Base-by-base conservation (phyloP, 2,888 invertebrate species). In the Vandiemenella viatica region DNA sequence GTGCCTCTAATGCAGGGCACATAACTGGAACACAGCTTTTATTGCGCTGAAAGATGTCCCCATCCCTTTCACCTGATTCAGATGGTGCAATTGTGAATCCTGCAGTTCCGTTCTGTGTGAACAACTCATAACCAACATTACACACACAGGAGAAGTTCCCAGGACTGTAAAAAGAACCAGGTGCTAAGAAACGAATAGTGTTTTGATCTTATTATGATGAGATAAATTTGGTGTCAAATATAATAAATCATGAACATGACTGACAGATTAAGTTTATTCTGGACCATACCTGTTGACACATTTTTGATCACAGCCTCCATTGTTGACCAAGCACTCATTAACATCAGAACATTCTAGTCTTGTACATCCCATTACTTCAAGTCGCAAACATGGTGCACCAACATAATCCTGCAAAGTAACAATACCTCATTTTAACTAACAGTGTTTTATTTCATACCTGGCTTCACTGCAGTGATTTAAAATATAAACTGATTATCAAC, bases 21-120 rank as follows among this genome's bases (percentile, higher is more conserved):
- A 90, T 88, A 3, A 91, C 76, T 0, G 90, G 88, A 10, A 95
- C 93, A 65, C 95, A 96, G 22, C 93, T 88, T 69, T 96, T 95
- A 64, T 95, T 93, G 57, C 83, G 76, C 63, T 89, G 85, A 63
- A 83, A 87, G 1, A 82, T 76, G 62, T 96, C 95, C 0, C 90
- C 91, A 60, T 92, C 89, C 51, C 87, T 75, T 53, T 81, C 75
- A 5, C 97, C 96, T 47, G 79, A 82, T 70, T 97, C 96, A 0
- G 80, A 80, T 48, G 71, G 69, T 58, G 86, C 87, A 46, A 96
- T 76, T 44, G 70, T 61, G 61, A 81, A 91, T 13, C 91, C 92
- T 52, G 92, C 89, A 0, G 93, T 95, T 6, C 93, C 93, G 61
- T 95, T 90, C 13, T 74, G 15, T 4, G 60, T 76, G 65, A 90